A percentile compares a stretch with the other conserved stretches of the same genome.
Conservation (phyloP, 1,140 invertebrate species). For the Leptinotarsa texana region DNA sequence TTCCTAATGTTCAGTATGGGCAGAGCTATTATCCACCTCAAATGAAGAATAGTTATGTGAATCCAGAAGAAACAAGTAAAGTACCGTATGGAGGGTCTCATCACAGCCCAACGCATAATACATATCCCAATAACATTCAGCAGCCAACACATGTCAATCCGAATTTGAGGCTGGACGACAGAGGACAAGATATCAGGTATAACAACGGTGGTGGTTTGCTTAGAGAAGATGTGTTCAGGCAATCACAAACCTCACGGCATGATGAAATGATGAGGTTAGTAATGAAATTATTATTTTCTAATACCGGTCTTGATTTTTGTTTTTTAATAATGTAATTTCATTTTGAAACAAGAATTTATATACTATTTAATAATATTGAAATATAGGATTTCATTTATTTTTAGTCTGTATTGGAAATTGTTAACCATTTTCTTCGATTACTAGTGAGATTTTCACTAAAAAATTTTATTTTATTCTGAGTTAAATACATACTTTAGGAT, state of each 20-base stretch:
- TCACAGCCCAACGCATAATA: conserved; percentile 39
- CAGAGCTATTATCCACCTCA: conserved; percentile 35
- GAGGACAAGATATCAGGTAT: conserved; percentile 27
- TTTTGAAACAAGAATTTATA: too few species aligned
- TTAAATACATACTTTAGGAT: too few species aligned
- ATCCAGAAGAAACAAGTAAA: conserved; percentile 28
- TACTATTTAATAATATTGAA: too few species aligned
- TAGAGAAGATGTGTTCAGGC: conserved; percentile 45
- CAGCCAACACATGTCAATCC: conserved; percentile 37
- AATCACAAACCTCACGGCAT: conserved; percentile 43
- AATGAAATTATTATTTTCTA: background rate
- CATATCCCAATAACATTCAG: conserved; percentile 38
- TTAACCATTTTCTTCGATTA: too few species aligned
- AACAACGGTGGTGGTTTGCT: conserved; percentile 38
- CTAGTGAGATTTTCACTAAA: too few species aligned
- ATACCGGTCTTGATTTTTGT: too few species aligned
- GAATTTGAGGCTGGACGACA: conserved; percentile 41
- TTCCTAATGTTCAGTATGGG: conserved; percentile 43
- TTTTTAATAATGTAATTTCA: too few species aligned
- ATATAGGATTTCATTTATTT: too few species aligned
- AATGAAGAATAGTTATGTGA: conserved; percentile 34
- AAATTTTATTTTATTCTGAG: too few species aligned
- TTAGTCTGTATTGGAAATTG: too few species aligned
- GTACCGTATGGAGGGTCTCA: conserved; percentile 35
- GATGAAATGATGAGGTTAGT: conserved; percentile 48